These are phyloP conservation scores for Novumbra hubbsi DNA, from an alignment of 2,797 vertebrate species.

Conservation along the genomic window DNA sequence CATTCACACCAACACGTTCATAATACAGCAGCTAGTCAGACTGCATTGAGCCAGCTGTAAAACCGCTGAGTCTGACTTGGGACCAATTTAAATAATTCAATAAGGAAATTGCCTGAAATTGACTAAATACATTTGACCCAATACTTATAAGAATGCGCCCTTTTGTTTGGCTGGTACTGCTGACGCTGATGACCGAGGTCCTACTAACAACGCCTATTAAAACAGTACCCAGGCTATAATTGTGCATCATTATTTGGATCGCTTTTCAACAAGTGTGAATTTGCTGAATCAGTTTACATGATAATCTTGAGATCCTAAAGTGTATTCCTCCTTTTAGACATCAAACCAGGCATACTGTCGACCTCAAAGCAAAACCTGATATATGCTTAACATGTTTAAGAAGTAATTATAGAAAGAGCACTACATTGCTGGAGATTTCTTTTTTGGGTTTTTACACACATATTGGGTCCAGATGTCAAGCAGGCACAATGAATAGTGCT, in stretches of 20 bases:
- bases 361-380: not conserved
- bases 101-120: not conserved
- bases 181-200: not conserved
- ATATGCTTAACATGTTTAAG: not conserved
- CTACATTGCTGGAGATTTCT: not conserved
- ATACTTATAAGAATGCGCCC: not conserved
- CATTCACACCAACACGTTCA: not conserved
- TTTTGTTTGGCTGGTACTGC: not conserved
- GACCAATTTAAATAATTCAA: not conserved
- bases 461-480: constrained; percentile 9
- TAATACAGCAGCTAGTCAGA: not conserved
- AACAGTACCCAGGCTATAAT: not conserved
- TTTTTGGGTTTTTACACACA: not conserved
- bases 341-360: not conserved
- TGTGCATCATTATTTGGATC: not conserved
- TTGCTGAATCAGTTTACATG: not conserved
- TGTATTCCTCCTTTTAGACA: not conserved
- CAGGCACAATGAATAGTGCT: not conserved
- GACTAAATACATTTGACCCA: not conserved
- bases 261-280: not conserved
- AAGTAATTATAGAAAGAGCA: not conserved
- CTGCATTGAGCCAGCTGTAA: not conserved
- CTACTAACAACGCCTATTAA: not conserved
- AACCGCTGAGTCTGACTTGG: not conserved
- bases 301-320: not conserved